Conservation (phyloP, 1,140 invertebrate species). For the Temnothorax curvispinosus region DNA sequence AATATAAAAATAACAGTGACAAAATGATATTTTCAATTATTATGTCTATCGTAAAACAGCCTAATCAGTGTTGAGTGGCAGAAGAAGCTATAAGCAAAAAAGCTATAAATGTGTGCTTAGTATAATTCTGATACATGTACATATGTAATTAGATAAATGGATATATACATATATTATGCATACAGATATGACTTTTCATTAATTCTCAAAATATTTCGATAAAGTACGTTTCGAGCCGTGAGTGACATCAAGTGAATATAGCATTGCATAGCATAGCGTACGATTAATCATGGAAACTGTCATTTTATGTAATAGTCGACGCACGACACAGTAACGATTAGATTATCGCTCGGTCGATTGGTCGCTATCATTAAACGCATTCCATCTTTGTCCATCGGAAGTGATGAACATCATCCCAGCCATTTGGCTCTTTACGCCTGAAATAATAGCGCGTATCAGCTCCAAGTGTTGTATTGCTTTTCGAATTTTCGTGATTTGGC, state of each 20-base stretch:
- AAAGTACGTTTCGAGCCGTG: constrained; percentile 10
- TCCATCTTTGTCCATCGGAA: constrained; percentile 38
- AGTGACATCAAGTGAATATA: constrained; percentile 37
- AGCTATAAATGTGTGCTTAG: background rate
- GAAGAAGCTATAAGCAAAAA: background rate
- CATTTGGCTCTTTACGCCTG: constrained; percentile 56
- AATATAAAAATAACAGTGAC: constrained; percentile 9
- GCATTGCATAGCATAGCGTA: constrained; percentile 5
- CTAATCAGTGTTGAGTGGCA: too few relatives aligned
- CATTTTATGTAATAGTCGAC: constrained; percentile 56
- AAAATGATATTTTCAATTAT: background rate
- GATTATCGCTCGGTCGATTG: constrained; percentile 51
- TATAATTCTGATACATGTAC: background rate
- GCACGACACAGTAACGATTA: constrained; percentile 42
- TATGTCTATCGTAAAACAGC: background rate
- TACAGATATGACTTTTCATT: constrained; percentile 26
- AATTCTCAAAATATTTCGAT: constrained; percentile 34
- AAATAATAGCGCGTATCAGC: constrained; percentile 69
- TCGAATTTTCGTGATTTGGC: constrained; percentile 67
- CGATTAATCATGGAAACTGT: constrained; percentile 57
- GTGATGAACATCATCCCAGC: constrained; percentile 1
- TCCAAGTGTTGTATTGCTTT: constrained; percentile 70
- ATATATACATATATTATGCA: background rate
- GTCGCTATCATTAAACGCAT: constrained; percentile 38
- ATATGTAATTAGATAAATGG: background rate